phyloP scores from a whole-genome alignment of 2,113 vertebrate genomes.

The Capra hircus region DNA sequence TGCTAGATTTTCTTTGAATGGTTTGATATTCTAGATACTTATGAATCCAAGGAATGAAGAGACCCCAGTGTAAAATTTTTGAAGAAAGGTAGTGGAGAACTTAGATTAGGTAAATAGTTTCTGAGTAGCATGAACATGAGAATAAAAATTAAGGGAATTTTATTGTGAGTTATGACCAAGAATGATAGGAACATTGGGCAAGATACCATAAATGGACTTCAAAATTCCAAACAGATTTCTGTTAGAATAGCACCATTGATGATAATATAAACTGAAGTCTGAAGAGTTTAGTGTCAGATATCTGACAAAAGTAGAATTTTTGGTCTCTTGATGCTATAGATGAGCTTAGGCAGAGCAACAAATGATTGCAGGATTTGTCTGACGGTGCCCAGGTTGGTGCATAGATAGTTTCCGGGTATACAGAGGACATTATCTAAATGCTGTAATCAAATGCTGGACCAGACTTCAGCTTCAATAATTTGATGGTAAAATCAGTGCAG shows the following conservation, averaged over 20 bases:
- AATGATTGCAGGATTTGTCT: background rate
- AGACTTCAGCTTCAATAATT: background rate
- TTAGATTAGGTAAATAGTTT: background rate
- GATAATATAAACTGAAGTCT: background rate
- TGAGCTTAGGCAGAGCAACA: background rate
- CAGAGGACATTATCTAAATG: background rate
- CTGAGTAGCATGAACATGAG: background rate
- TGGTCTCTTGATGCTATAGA: background rate
- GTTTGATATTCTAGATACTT: background rate
- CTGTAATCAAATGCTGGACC: background rate
- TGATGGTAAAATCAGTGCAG: background rate
- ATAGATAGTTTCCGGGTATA: background rate
- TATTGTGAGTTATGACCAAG: background rate
- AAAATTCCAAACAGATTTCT: background rate
- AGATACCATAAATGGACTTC: background rate
- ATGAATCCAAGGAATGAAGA: background rate
- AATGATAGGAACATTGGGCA: background rate
- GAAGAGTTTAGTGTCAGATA: background rate
- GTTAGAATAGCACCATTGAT: background rate
- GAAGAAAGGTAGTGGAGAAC: background rate
- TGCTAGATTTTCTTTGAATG: background rate
- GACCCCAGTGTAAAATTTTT: background rate
- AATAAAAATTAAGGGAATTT: background rate
- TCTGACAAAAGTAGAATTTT: background rate
- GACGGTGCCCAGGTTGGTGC: background rate